Conservation (phyloP, 2,797 vertebrate genomes). For the Cryptoprocta ferox region DNA sequence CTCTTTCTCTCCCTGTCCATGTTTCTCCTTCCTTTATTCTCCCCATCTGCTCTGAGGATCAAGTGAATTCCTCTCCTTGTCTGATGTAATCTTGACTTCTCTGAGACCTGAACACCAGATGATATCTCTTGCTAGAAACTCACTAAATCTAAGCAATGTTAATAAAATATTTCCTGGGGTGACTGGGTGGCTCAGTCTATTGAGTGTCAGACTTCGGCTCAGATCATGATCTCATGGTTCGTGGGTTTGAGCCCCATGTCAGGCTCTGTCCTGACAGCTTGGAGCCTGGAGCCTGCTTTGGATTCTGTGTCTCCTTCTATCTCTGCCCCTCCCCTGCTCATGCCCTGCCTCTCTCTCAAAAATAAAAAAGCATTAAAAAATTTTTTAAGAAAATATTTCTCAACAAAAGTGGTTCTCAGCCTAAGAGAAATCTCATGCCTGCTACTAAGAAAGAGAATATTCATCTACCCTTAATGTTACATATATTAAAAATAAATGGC, state of each 20-base stretch:
- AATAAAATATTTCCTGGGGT: neutral
- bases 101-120: neutral
- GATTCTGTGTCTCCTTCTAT: too few species aligned
- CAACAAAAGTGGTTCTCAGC: neutral
- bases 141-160: constrained; percentile 13
- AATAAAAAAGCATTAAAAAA: too few species aligned
- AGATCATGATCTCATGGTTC: too few species aligned
- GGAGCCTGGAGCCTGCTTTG: too few species aligned
- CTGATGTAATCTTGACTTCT: neutral
- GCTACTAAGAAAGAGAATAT: neutral
- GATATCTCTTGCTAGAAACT: neutral
- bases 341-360: too few species aligned
- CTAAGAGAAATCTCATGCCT: neutral
- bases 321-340: too few species aligned
- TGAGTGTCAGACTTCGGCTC: too few species aligned
- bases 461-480: neutral
- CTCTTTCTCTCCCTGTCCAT: neutral
- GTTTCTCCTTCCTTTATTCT: neutral
- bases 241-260: too few species aligned
- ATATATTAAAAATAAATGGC: neutral
- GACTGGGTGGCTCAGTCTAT: too few species aligned
- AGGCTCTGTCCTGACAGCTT: too few species aligned
- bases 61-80: neutral
- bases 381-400: neutral
- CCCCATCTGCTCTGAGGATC: neutral